Evolutionary conservation across 2,113 vertebrate species (phyloP).

Genomic region (Pseudonaja textilis): DNA sequence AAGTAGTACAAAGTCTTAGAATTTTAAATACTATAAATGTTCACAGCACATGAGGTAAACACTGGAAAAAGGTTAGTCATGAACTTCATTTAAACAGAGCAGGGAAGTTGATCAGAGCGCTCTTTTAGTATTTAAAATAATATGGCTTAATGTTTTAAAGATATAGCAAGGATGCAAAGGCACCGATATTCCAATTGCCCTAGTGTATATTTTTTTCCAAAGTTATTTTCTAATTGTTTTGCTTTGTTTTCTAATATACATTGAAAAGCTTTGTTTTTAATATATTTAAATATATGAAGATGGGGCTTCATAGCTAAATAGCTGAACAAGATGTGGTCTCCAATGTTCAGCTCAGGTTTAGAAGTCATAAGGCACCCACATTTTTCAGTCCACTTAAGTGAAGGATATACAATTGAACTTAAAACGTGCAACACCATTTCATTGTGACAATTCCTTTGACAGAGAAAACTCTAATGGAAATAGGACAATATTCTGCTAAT

Average conservation of each 20-base stretch:
- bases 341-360: slow-evolving; percentile 36
- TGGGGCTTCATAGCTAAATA: slow-evolving; percentile 33
- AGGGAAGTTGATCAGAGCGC: background rate
- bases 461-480: background rate
- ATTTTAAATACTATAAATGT: background rate
- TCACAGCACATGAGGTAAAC: slow-evolving; percentile 38
- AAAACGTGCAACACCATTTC: background rate
- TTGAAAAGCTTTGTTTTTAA: background rate
- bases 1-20: background rate
- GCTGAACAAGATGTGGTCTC: slow-evolving; percentile 28
- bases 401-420: background rate
- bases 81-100: slow-evolving; percentile 14
- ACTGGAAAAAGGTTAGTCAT: slow-evolving; percentile 33
- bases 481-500: background rate
- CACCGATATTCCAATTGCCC: background rate
- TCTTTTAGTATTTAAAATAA: background rate
- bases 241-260: background rate
- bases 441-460: background rate
- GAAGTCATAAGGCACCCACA: background rate
- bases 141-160: background rate
- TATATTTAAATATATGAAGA: too few relatives aligned
- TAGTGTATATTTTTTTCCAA: background rate
- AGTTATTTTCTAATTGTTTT: background rate
- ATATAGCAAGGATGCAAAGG: background rate
- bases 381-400: background rate